A percentile compares a stretch with the other conserved stretches of the same genome.
Conservation (phyloP, 30 jellyfish, hydroid and myxozoan species). For the Aurelia aurita region DNA sequence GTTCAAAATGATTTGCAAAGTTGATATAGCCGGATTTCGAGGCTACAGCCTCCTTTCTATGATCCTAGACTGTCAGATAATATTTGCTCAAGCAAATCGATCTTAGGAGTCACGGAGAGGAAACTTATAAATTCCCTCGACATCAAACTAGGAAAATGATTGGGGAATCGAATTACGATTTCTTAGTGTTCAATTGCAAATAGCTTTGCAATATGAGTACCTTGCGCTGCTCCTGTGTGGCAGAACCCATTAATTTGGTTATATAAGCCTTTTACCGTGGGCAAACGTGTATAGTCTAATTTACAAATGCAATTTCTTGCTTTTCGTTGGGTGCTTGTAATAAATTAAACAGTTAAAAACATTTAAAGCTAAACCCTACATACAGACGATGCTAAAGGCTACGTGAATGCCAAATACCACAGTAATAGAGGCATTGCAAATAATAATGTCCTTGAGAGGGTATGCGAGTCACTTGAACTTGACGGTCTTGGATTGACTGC, state of each 20-base stretch:
- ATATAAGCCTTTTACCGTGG: conserved; percentile 8
- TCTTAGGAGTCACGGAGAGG: too few relatives aligned
- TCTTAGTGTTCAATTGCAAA: neutral
- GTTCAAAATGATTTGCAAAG: too few relatives aligned
- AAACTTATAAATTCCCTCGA: too few relatives aligned
- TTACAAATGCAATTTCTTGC: conserved; percentile 16
- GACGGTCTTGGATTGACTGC: neutral
- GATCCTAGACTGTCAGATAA: too few relatives aligned
- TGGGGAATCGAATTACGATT: neutral
- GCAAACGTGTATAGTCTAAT: neutral
- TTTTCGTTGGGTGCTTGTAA: conserved; percentile 50
- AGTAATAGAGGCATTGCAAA: conserved; percentile 3
- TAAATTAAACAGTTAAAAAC: conserved; percentile 62
- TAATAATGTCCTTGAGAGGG: conserved; percentile 22
- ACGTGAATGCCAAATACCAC: conserved; percentile 26
- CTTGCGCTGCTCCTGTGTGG: neutral
- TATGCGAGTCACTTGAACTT: neutral
- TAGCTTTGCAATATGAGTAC: neutral
- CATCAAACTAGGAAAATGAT: neutral
- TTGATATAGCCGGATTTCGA: too few relatives aligned
- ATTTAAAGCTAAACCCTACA: conserved; percentile 27
- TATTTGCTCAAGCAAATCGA: too few relatives aligned
- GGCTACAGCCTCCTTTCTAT: too few relatives aligned
- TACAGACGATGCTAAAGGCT: conserved; percentile 2
- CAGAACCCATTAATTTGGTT: neutral